Evolutionary conservation across 2,797 vertebrate species (phyloP).

Genomic region (Crocodylus rhombifer): DNA sequence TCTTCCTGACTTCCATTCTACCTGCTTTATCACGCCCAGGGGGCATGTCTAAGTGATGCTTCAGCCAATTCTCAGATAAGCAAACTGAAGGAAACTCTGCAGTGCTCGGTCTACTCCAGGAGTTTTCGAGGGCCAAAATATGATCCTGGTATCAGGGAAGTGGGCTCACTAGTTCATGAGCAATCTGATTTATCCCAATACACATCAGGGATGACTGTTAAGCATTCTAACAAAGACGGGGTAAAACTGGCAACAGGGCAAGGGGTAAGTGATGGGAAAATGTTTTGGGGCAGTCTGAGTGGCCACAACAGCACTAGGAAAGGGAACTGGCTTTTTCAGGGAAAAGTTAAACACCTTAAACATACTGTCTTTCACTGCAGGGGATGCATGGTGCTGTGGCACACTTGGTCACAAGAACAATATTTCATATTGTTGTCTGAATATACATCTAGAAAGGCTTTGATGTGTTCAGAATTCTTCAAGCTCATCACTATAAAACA

Average conservation of each 20-base stretch:
- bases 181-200: not conserved
- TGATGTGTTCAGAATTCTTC: not conserved
- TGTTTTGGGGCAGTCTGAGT: not conserved
- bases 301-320: accelerated
- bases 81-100: not conserved
- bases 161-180: too few species aligned
- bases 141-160: not conserved
- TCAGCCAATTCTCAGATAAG: not conserved
- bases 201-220: not conserved
- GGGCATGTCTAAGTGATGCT: not conserved
- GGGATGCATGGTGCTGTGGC: not conserved
- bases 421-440: not conserved
- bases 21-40: accelerated
- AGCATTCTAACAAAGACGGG: not conserved
- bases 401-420: accelerated
- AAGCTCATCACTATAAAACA: not conserved
- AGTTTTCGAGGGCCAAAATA: not conserved
- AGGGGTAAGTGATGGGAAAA: not conserved
- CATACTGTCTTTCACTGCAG: not conserved
- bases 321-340: not conserved
- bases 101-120: not conserved
- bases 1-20: not conserved
- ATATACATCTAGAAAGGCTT: not conserved
- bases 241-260: not conserved
- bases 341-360: not conserved